A percentile compares a stretch with the other conserved stretches of the same genome.
Conservation (phyloP, 2,888 invertebrate species). For the Eremobia ochroleuca region DNA sequence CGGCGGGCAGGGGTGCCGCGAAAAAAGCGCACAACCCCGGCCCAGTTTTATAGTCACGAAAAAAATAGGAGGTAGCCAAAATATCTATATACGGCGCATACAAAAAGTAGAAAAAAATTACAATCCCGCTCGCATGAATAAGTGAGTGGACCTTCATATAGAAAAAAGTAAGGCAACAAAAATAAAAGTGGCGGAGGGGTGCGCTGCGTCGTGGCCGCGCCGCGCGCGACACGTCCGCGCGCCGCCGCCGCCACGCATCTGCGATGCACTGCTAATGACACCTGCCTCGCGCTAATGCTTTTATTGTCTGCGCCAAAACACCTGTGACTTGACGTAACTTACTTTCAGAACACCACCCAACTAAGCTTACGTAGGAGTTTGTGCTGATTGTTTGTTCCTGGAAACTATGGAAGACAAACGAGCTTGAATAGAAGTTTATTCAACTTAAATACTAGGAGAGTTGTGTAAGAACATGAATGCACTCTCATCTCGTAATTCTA, state of each 20-base stretch:
- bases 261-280: conserved; percentile 51
- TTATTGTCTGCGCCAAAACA: conserved; percentile 32
- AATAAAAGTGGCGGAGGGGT: conserved; percentile 77
- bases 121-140: conserved; percentile 90
- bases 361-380: conserved; percentile 18
- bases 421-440: conserved; percentile 7
- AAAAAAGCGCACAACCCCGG: conserved; percentile 89
- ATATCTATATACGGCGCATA: conserved; percentile 89
- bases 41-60: conserved; percentile 90
- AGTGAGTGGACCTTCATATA: conserved; percentile 89
- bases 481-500: background rate
- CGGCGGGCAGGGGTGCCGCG: conserved; percentile 82
- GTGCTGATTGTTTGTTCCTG: conserved; percentile 16
- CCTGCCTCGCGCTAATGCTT: conserved; percentile 44
- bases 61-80: conserved; percentile 90
- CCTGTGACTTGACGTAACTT: conserved; percentile 45
- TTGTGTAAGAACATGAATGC: background rate
- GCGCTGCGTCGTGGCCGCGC: conserved; percentile 63
- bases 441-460: background rate
- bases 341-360: background rate
- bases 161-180: conserved; percentile 86
- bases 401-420: conserved; percentile 25
- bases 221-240: conserved; percentile 39
- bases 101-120: conserved; percentile 87
- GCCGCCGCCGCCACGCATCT: conserved; percentile 35